phyloP scores from a whole-genome alignment of 2,888 invertebrate genomes.

The Torymus aiolomorphi region DNA sequence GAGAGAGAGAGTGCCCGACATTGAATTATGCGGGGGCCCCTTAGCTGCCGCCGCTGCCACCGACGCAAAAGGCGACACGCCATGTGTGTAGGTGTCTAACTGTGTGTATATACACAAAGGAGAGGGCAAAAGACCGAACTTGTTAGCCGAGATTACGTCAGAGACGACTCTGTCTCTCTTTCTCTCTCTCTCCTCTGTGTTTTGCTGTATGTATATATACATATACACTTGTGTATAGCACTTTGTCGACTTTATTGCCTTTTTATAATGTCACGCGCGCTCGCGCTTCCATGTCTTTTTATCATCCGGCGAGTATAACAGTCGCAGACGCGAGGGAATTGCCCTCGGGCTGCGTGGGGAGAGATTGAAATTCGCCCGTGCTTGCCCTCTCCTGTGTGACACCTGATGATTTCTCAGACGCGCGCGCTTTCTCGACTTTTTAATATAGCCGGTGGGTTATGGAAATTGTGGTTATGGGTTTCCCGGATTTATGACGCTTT shows the following conservation, averaged over 20 bases:
- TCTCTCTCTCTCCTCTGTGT: too few species aligned
- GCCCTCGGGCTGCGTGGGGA: background rate
- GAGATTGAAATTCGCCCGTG: conserved; percentile 39
- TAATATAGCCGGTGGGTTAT: too few species aligned
- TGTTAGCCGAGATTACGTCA: conserved; percentile 67
- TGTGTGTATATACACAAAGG: background rate
- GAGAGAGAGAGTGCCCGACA: conserved; percentile 61
- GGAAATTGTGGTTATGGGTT: too few species aligned
- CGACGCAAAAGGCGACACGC: conserved; percentile 36
- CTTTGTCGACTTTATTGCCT: conserved; percentile 29
- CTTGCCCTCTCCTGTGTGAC: background rate
- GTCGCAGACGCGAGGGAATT: conserved; percentile 2
- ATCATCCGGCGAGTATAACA: background rate
- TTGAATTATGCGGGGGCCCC: conserved; percentile 69
- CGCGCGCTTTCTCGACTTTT: too few species aligned
- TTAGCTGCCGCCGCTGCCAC: background rate
- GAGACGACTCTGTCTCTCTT: too few species aligned
- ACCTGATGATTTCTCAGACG: conserved; percentile 25
- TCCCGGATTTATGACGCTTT: too few species aligned
- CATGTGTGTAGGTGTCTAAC: background rate
- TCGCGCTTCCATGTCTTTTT: background rate
- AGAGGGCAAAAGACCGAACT: conserved; percentile 64
- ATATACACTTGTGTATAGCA: background rate
- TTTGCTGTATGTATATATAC: too few species aligned
- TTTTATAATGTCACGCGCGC: background rate